Percentiles rank a stretch among this genome's conserved stretches.
Conservation (phyloP, 1,140 invertebrate species). For the Asbolus verrucosus region DNA sequence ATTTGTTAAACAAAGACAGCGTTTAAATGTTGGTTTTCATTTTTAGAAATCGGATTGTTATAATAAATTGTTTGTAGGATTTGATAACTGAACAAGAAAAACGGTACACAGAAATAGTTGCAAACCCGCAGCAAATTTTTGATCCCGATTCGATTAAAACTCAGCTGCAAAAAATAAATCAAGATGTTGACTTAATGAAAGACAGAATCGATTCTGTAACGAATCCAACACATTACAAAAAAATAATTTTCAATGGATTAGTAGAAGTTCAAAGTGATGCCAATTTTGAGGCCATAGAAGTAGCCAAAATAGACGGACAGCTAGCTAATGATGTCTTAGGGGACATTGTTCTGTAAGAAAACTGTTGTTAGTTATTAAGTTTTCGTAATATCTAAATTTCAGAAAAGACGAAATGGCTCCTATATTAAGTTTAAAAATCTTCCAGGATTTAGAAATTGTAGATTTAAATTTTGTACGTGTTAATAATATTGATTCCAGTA, state of each 20-base stretch:
- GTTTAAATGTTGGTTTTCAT: constrained; percentile 9
- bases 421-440: constrained; percentile 53
- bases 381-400: constrained; percentile 25
- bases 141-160: background rate
- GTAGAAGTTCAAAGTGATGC: constrained; percentile 56
- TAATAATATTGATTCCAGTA: constrained; percentile 48
- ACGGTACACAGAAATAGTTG: constrained; percentile 34
- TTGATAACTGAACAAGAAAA: constrained; percentile 42
- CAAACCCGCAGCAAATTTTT: constrained; percentile 10
- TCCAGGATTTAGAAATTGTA: constrained; percentile 49
- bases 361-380: constrained; percentile 14
- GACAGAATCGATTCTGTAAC: constrained; percentile 52
- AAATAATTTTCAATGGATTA: constrained; percentile 58
- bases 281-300: constrained; percentile 53
- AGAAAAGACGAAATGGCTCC: constrained; percentile 49
- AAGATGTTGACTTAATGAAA: constrained; percentile 46
- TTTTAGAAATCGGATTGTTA: no score
- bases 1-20: background rate
- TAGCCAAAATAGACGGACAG: constrained; percentile 47
- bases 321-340: no score
- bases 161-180: constrained; percentile 50
- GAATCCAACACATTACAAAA: no score
- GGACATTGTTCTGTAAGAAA: constrained; percentile 55
- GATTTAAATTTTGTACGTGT: constrained; percentile 57
- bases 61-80: constrained; percentile 45